Conservation (phyloP, 2,797 vertebrate genomes). For the Rhinoraja longicauda region DNA sequence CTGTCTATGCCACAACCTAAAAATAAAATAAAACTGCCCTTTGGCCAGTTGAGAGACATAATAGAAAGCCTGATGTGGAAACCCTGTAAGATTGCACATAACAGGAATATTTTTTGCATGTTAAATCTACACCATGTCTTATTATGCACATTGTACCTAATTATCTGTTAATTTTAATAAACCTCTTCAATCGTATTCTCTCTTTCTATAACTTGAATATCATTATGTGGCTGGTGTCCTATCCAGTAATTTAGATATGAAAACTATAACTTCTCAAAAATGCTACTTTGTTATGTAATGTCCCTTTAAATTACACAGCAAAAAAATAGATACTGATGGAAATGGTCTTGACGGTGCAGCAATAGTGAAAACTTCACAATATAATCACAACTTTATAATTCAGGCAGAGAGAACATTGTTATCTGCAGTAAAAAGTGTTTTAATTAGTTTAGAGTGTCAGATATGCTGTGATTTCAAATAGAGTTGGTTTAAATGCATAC, state of each 20-base stretch:
- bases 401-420: neutral
- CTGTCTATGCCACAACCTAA: neutral
- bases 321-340: neutral
- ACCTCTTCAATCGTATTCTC: neutral
- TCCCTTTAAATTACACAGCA: neutral
- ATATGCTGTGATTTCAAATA: neutral
- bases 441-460: neutral
- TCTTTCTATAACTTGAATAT: neutral
- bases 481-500: neutral
- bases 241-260: neutral
- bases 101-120: neutral
- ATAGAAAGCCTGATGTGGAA: neutral
- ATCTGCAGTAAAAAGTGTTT: neutral
- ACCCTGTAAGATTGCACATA: neutral
- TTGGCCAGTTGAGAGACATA: neutral
- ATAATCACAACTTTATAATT: neutral
- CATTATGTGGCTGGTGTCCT: neutral
- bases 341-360: neutral
- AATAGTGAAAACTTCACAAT: neutral
- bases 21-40: neutral
- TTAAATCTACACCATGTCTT: neutral
- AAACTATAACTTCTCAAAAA: neutral
- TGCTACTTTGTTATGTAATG: neutral
- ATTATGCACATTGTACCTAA: neutral
- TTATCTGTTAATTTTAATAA: neutral